Conservation (phyloP, 2,113 vertebrate species). For the Otocyon megalotis region DNA sequence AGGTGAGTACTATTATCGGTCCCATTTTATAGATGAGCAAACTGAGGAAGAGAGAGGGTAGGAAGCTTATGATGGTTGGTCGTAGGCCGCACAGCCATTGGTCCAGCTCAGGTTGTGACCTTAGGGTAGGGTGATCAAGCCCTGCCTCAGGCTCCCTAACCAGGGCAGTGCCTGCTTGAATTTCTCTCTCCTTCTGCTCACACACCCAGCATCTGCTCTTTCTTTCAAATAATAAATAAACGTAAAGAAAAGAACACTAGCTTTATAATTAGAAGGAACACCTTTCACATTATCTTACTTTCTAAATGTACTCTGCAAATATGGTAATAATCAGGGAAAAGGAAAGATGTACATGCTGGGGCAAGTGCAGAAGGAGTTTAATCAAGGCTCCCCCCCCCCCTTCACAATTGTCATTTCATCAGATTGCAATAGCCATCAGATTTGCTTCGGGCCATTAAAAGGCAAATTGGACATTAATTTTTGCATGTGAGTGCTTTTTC, state of each 20-base stretch:
- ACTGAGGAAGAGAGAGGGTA: neutral
- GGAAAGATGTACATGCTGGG: neutral
- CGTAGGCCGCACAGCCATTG: neutral
- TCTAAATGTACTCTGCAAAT: neutral
- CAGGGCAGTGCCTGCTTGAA: neutral
- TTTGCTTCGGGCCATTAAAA: slow-evolving; percentile 70
- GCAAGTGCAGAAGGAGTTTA: slow-evolving; percentile 54
- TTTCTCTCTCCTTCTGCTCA: neutral
- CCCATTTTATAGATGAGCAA: neutral
- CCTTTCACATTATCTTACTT: neutral
- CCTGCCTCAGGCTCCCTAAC: neutral
- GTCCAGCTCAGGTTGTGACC: neutral
- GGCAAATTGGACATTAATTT: slow-evolving; percentile 78
- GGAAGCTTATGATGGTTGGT: neutral
- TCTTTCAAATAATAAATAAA: neutral
- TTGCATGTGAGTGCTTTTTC: slow-evolving; percentile 69
- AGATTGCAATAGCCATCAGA: slow-evolving; percentile 50
- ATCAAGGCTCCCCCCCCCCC: neutral
- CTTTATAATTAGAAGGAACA: neutral
- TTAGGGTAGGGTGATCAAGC: neutral
- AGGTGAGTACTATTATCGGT: neutral
- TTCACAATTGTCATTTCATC: slow-evolving; percentile 68
- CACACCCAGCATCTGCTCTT: neutral
- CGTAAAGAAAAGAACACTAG: neutral
- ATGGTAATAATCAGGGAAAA: neutral